These are phyloP conservation scores for Brachynemurus nebulosus DNA, from an alignment of 2,888 invertebrate species.

Conservation along the genomic window DNA sequence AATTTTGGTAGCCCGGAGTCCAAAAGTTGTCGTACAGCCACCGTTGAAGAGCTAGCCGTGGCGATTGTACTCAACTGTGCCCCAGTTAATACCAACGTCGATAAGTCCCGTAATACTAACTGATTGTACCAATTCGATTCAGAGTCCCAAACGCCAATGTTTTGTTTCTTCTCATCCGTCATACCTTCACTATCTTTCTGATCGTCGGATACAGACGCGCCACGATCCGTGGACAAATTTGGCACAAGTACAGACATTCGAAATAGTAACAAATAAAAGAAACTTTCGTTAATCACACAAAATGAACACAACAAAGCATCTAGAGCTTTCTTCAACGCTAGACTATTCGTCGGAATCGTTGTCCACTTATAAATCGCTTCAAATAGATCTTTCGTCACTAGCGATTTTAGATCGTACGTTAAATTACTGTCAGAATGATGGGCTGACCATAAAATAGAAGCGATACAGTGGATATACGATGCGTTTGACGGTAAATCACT, in stretches of 20 bases:
- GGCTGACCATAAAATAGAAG: constrained; percentile 66
- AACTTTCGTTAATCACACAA: constrained; percentile 67
- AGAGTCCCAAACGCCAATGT: constrained; percentile 28
- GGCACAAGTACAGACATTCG: constrained; percentile 51
- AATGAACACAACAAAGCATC: constrained; percentile 76
- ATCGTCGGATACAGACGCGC: constrained; percentile 44
- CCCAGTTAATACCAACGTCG: constrained; percentile 40
- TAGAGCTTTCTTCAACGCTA: constrained; percentile 68
- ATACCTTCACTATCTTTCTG: constrained; percentile 41
- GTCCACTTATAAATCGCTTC: constrained; percentile 68
- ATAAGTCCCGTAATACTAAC: constrained; percentile 40
- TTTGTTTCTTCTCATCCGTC: constrained; percentile 52
- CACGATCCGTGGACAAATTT: constrained; percentile 34
- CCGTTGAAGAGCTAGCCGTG: constrained; percentile 65
- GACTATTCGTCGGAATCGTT: constrained; percentile 48
- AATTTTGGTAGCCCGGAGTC: constrained; percentile 58
- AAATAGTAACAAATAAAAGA: constrained; percentile 59
- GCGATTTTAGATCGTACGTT: constrained; percentile 47
- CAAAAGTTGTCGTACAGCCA: constrained; percentile 59
- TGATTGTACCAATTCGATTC: constrained; percentile 42
- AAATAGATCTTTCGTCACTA: constrained; percentile 63
- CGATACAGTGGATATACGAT: constrained; percentile 58
- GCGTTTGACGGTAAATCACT: constrained; percentile 35
- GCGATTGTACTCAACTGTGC: constrained; percentile 64
- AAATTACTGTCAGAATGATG: constrained; percentile 41